These are phyloP conservation scores for Baccha elongata DNA, from an alignment of 2,888 invertebrate species.

Conservation along the genomic window DNA sequence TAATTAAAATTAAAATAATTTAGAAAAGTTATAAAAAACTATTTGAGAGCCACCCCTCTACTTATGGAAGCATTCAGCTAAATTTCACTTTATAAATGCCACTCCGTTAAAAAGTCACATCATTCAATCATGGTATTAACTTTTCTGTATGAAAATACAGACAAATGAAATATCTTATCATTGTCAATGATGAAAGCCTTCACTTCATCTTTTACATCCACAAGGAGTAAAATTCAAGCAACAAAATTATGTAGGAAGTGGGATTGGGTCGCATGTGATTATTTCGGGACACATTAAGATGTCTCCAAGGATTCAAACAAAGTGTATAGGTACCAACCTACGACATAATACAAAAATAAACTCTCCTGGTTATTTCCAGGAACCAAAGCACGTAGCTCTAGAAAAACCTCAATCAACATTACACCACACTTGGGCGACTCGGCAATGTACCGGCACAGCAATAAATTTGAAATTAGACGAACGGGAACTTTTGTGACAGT, in stretches of 20 bases:
- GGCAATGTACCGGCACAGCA: constrained; percentile 39
- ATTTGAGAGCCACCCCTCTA: too few relatives aligned
- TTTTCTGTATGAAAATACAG: too few relatives aligned
- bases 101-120: too few relatives aligned
- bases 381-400: constrained; percentile 10
- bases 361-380: constrained; percentile 1
- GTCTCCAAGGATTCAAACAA: constrained; percentile 8
- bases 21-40: too few relatives aligned
- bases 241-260: neutral
- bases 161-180: too few relatives aligned
- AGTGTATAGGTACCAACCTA: neutral
- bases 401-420: constrained; percentile 57
- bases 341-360: neutral
- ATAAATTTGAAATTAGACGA: constrained; percentile 71
- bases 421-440: constrained; percentile 61
- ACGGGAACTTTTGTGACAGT: constrained; percentile 64
- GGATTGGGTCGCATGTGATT: neutral
- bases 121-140: too few relatives aligned
- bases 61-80: too few relatives aligned
- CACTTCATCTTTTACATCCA: neutral
- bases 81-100: too few relatives aligned
- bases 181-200: too few relatives aligned
- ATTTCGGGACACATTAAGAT: neutral
- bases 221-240: neutral
- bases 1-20: too few relatives aligned